Percentiles rank a stretch among this genome's conserved stretches.
Evolutionary conservation across 2,113 vertebrate genomes (phyloP).

Genomic region (Pseudois nayaur): DNA sequence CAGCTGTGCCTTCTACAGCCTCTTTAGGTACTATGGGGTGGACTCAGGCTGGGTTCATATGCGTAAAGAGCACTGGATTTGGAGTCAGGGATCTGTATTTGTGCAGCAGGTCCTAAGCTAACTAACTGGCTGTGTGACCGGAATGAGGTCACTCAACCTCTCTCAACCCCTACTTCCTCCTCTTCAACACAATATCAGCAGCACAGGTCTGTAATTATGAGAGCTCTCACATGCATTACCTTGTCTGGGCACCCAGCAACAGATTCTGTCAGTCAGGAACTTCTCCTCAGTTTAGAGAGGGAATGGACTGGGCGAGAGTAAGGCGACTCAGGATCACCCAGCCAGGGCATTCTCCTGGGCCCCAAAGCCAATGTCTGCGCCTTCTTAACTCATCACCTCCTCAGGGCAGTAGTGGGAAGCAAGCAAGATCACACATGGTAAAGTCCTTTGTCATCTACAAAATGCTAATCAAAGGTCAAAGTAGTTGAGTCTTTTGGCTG

Average conservation of each 20-base stretch:
- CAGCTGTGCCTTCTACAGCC: not conserved
- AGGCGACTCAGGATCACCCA: not conserved
- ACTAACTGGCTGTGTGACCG: not conserved
- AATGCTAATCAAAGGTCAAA: not conserved
- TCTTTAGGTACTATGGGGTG: accelerated
- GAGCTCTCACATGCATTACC: not conserved
- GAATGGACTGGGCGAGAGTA: not conserved
- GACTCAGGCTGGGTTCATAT: not conserved
- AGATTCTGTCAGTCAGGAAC: not conserved
- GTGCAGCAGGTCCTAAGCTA: not conserved
- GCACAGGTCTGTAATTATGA: not conserved
- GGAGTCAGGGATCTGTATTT: not conserved
- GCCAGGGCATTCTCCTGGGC: not conserved
- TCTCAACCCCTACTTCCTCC: not conserved
- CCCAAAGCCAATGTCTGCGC: not conserved
- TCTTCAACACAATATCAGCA: not conserved
- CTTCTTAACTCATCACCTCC: not conserved
- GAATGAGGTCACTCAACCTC: not conserved
- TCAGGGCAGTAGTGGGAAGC: not conserved
- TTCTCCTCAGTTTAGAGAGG: not conserved
- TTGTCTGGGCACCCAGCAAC: not conserved
- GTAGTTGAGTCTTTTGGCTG: not conserved
- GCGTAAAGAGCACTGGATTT: not conserved
- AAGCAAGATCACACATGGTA: not conserved
- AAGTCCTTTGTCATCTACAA: not conserved